These are phyloP conservation scores for Dynastes tityus DNA, from an alignment of 2,888 invertebrate species.

Conservation along the genomic window DNA sequence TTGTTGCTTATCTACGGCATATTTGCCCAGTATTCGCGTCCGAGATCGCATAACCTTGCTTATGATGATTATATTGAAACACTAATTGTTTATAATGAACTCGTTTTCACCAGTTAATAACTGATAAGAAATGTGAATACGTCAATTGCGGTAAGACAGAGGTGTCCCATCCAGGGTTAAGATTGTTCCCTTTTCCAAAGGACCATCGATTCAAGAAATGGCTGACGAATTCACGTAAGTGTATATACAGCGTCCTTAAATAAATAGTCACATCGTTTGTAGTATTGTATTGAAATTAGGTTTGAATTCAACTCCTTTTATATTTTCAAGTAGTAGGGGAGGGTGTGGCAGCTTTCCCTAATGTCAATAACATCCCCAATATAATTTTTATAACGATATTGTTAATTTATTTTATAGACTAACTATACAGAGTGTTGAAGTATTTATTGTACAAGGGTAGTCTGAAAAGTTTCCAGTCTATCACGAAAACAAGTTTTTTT, in stretches of 20 bases:
- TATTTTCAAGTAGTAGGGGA: background rate
- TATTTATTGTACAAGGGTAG: too few species aligned
- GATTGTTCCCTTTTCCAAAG: slow-evolving; percentile 29
- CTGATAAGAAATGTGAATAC: slow-evolving; percentile 33
- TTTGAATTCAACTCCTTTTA: too few species aligned
- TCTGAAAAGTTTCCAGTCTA: too few species aligned
- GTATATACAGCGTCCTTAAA: background rate
- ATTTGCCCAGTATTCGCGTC: too few species aligned
- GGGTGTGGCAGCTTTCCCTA: too few species aligned
- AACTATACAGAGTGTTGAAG: too few species aligned
- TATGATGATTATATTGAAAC: background rate
- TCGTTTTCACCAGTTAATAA: slow-evolving; percentile 23
- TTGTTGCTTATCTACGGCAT: too few species aligned
- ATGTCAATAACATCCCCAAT: too few species aligned
- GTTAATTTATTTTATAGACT: background rate
- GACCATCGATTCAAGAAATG: slow-evolving; percentile 35
- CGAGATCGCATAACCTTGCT: too few species aligned
- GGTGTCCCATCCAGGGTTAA: slow-evolving; percentile 22
- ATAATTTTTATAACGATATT: background rate
- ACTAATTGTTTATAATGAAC: background rate
- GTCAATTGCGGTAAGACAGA: slow-evolving; percentile 33
- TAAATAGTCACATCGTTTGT: background rate
- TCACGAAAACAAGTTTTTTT: too few species aligned
- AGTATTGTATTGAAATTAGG: too few species aligned
- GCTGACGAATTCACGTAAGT: slow-evolving; percentile 40